Conservation (phyloP, 2,797 vertebrate genomes). For the Pangasius macronema region DNA sequence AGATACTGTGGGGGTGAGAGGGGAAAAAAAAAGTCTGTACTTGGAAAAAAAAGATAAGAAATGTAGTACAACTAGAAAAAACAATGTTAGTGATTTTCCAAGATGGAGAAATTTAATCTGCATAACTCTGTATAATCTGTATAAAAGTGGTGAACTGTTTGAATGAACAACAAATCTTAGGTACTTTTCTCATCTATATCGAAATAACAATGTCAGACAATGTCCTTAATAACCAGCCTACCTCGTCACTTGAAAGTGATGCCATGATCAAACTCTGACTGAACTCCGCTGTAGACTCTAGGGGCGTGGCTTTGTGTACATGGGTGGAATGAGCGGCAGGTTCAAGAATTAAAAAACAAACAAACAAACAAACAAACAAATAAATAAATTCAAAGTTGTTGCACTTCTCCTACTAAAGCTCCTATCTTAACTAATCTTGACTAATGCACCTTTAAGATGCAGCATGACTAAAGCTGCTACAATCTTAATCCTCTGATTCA, state of each 20-base stretch:
- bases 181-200: neutral
- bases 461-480: constrained; percentile 16
- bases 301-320: neutral
- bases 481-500: constrained; percentile 9
- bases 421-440: neutral
- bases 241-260: neutral
- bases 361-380: neutral
- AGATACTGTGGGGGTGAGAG: neutral
- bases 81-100: neutral
- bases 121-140: too few relatives aligned
- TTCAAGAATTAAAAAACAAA: neutral
- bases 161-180: neutral
- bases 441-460: neutral
- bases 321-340: too few relatives aligned
- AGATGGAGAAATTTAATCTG: neutral
- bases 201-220: neutral
- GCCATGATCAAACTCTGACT: neutral
- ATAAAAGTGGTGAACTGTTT: neutral
- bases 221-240: neutral
- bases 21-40: neutral
- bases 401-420: neutral
- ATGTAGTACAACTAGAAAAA: neutral
- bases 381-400: neutral
- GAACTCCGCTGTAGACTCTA: neutral
- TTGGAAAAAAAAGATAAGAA: neutral